Conservation (phyloP, 2,113 vertebrate genomes). For the Osmerus mordax region DNA sequence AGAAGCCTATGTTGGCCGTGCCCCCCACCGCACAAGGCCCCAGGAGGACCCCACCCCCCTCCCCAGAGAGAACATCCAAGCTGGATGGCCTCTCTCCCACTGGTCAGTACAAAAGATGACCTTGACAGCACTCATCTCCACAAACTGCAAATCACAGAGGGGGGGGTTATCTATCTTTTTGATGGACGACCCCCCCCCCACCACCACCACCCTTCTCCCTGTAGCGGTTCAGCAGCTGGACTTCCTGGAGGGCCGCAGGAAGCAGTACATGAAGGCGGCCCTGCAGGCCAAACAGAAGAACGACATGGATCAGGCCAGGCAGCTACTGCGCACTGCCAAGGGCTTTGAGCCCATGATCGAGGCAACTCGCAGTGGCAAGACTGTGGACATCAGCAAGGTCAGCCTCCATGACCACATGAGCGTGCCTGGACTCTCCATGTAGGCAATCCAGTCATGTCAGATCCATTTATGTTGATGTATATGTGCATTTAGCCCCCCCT, state of each 20-base stretch:
- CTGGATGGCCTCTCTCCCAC: conserved; percentile 48
- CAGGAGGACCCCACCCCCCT: conserved; percentile 48
- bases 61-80: conserved; percentile 48
- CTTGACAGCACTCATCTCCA: background rate
- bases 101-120: conserved; percentile 44
- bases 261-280: conserved; percentile 89
- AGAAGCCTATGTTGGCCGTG: conserved; percentile 53
- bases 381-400: conserved; percentile 81
- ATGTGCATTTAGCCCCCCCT: background rate
- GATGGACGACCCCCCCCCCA: too few relatives aligned
- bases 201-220: conserved; percentile 22
- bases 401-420: conserved; percentile 2
- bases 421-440: background rate
- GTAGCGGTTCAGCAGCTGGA: conserved; percentile 82
- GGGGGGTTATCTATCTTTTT: too few relatives aligned
- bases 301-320: conserved; percentile 87
- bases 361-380: conserved; percentile 72
- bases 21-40: conserved; percentile 31
- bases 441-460: background rate
- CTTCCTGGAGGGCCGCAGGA: conserved; percentile 84
- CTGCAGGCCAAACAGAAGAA: conserved; percentile 89
- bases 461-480: too few relatives aligned
- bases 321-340: conserved; percentile 81
- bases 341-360: conserved; percentile 79
- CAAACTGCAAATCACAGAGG: too few relatives aligned